Base-by-base conservation (phyloP, 2,113 vertebrate genomes). In the Sinocyclocheilus anshuiensis region DNA sequence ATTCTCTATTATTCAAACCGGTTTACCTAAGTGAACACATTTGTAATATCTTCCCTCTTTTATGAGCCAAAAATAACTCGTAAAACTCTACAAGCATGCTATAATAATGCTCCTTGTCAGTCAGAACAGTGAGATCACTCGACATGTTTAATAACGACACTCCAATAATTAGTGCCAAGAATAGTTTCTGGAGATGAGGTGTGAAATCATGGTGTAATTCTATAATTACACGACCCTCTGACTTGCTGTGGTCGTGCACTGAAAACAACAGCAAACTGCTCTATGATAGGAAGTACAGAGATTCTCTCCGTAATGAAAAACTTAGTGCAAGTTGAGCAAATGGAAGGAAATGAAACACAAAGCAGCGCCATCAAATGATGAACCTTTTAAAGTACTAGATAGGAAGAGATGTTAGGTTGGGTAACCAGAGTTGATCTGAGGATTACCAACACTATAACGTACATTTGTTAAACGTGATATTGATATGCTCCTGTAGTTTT, bases 401-500 rank as follows among this genome's bases (percentile, higher is more conserved):
- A 65, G 13, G 24, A 18, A 65, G 39, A 26, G 15, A 39, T 13
- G 39, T 65, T 18, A 65, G 36, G 11, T 29, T 81, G 39, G 7
- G 59, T 55, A 89, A 84, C 24, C 50, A 72, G 16, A 72, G 82
- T 39, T 87, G 78, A 87, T 63, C 72, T 29, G 71, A 84, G 85
- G 83, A 85, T 53, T 42, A 36, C 74, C 36, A 72, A 50, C 48
- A 53, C 42, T 39, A 18, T 63, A 69, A 77, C n/a, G 8, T 59
- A 59, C 24, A 81, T 87, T 59, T 74, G 61, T 77, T 69, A 84
- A 83, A 84, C 67, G 78, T 20, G 65, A 89, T 82, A 63, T 72
- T 63, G 82, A 87, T 85, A 83, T 55, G 77, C 65, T 67, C 50
- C 84, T 83, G 72, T 83, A 81, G 82, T 87, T 86, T 63, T 63